Percentiles rank a stretch among this genome's conserved stretches.
These are phyloP conservation scores for Halesus radiatus DNA, from an alignment of 1,140 invertebrate genomes.

Conservation along the genomic window DNA sequence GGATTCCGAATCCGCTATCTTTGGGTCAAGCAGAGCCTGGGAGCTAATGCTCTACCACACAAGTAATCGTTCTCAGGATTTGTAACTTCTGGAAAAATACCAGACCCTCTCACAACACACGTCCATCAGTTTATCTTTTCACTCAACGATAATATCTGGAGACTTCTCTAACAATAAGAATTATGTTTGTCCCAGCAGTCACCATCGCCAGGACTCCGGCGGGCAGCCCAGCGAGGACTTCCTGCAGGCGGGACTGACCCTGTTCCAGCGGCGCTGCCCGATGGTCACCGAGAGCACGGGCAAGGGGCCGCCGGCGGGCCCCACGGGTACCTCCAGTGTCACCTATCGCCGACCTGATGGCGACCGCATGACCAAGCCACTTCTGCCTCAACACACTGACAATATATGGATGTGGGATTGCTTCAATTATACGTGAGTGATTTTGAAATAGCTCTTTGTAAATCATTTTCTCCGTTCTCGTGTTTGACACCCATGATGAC, in stretches of 20 bases:
- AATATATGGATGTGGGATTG: conserved; percentile 77
- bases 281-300: conserved; percentile 57
- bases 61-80: no score
- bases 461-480: no score
- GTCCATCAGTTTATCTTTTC: no score
- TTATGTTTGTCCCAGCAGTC: conserved; percentile 28
- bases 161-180: neutral
- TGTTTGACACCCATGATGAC: no score
- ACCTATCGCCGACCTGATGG: conserved; percentile 66
- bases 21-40: no score
- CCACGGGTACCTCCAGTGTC: conserved; percentile 65
- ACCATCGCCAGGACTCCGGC: conserved; percentile 29
- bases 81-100: no score
- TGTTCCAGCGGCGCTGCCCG: conserved; percentile 69
- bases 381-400: conserved; percentile 70
- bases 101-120: no score
- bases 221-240: conserved; percentile 65
- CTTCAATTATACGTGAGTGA: conserved; percentile 75
- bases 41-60: no score
- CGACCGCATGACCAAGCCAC: conserved; percentile 61
- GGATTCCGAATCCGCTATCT: no score
- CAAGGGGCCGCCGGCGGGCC: conserved; percentile 32
- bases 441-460: no score
- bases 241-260: conserved; percentile 72
- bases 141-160: no score